Base-by-base conservation (phyloP, 1,140 invertebrate species). In the Drosophila ananassae region DNA sequence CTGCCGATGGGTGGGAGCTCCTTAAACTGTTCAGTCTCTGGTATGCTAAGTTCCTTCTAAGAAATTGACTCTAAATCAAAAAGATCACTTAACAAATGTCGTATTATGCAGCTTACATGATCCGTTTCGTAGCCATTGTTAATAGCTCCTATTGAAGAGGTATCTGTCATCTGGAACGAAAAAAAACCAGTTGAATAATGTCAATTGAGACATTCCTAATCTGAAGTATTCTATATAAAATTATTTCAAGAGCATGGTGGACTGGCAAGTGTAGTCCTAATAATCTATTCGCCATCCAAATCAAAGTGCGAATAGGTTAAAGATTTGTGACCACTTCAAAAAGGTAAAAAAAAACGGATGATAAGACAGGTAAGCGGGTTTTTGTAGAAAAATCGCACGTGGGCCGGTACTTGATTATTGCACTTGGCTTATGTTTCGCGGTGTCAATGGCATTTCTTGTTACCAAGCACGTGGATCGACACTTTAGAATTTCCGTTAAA, bases 61-160 rank as follows among this genome's bases (percentile, higher is more conserved):
- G 21, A 22, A 32, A 52, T 12, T 1, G 17, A 17, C 17, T 17
- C 17, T 17, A 17, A 17, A 17, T 17, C 17, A 17, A 17, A 0
- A 17, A 17, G 17, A 17, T 17, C 17, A 17, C 17, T 17, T 17
- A 17, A 17, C 17, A 17, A 17, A 17, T 17, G 17, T 17, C 17
- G 17, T 17, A 17, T 17, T 17, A 3, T 8, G 3, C 1, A 46
- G 56, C 82, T 21, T 79, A 87, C 82, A 37, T 82, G 66, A 54
- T 87, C 71, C 75, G 73, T n/a, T 59, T 89, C 82, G 47, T 57
- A 87, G 13, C 64, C 66, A 62, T 76, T 79, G 53, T 87, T 87
- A 21, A 46, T n/a, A 17, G n/a, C 25, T 0, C 68, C 81, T 28
- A 55, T 68, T 2, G 59, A 30, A 10, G 51, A 53, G 34, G 80